Evolutionary conservation across 2,797 vertebrate species (phyloP).

Genomic region (Acanthis flammea): DNA sequence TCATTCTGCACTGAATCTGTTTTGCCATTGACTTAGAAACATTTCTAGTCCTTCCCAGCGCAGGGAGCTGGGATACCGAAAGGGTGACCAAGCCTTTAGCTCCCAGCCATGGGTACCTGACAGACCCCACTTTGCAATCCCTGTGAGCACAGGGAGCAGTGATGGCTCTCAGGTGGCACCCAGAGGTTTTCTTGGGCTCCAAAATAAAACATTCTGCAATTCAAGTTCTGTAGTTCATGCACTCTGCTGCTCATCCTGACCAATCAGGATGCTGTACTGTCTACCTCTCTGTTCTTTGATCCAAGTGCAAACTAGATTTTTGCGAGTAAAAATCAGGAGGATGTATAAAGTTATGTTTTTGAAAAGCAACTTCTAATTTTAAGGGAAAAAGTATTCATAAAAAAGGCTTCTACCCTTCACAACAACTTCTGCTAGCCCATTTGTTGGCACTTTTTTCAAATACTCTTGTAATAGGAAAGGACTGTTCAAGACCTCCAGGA

Average conservation of each 20-base stretch:
- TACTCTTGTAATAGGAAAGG: background rate
- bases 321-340: background rate
- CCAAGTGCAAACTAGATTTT: background rate
- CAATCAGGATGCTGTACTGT: background rate
- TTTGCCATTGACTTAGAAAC: background rate
- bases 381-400: background rate
- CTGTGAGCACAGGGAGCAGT: background rate
- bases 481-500: background rate
- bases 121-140: background rate
- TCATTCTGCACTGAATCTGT: background rate
- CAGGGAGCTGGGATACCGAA: background rate
- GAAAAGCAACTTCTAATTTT: background rate
- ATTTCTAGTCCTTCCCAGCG: background rate
- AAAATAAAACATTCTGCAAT: background rate
- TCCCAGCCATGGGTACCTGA: background rate
- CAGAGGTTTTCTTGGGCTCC: background rate
- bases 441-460: background rate
- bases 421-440: background rate
- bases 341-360: background rate
- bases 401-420: background rate
- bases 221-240: background rate
- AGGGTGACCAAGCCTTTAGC: background rate
- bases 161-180: background rate
- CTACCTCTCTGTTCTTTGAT: background rate
- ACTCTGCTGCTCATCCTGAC: background rate